Evolutionary conservation across 2,113 vertebrate genomes (phyloP), one percentile per base, ranked within the genome.

Genomic region (Malurus alboscapulatus): DNA sequence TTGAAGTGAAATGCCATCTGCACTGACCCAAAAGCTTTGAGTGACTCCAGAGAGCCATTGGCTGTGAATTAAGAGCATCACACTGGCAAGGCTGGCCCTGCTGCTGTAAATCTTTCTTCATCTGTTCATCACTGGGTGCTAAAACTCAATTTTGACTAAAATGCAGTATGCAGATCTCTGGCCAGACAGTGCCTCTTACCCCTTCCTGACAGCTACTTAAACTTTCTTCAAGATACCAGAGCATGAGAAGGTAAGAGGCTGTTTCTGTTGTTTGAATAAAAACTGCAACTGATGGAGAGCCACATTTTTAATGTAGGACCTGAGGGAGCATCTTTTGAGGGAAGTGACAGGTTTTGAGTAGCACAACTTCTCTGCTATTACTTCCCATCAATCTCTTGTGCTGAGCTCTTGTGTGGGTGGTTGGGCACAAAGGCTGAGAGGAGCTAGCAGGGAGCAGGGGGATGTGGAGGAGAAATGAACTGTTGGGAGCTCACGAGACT

Each of bases 371-470:
- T 84, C 55, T 91, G 83, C 82, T 84, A 1, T 26, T 36, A 4
- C 58, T 88, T 84, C 63, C 84, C 8, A 0, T 58, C 4, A 1
- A 4, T 63, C 55, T 88, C 34, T 73, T 30, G 47, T 67, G 81
- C 67, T 79, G 73, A 68, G 75, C 34, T 76, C 44, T 22, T 30
- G 53, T 79, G 94, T 75, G 48, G 92, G 82, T 72, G 55, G 42
- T n/a, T 73, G 79, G 77, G 71, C 74, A 74, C 84, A 91, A 63
- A 90, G 76, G 59, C 78, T 69, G 87, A 48, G 89, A 55, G 84
- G 58, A 76, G 66, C 24, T 2, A 50, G 63, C 22, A 30, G 69
- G 55, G 91, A 94, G 74, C 88, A 57, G 87, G 57, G 84, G 82
- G 11, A 84, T 55, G 90, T 92, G 87, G 58, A 45, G 72, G 27